Evolutionary conservation across 2,113 vertebrate genomes (phyloP), one percentile per base, ranked within the genome.

Genomic region (Tragelaphus strepsiceros): DNA sequence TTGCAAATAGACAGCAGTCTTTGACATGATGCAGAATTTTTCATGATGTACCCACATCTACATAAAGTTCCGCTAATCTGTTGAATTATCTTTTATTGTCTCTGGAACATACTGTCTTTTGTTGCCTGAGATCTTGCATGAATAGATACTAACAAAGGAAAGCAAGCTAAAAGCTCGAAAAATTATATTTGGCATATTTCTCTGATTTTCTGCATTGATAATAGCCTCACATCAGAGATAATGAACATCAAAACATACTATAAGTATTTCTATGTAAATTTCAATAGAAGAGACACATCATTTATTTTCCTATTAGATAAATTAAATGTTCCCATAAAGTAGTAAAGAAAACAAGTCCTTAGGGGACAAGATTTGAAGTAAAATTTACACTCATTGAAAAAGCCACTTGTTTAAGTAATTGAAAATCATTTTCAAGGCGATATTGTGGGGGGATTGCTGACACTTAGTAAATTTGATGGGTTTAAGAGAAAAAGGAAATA

Each of bases 1-100:
- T 97, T 91, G 80, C 97, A 98, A 88, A 84, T 22, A 94, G 21
- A 80, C 97, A 97, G 71, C 58, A 0, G 32, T 94, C 1, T 96
- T 88, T 97, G 19, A 32, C 43, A 91, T 71, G 67, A 71, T 54
- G 54, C 30, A 56, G 78, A 81, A 11, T 1, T 97, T 94, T 97
- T 51, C 2, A 49, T 59, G 58, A 95, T 90, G 21, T 92, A 14
- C 0, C 14, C 90, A 49, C 28, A n/a, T 24, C 35, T 95, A 59
- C 93, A 35, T 90, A 77, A 97, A 97, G 49, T 19, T 51, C 64
- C 98, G 59, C 35, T 91, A 74, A 26, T 95, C n/a, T 26, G 39
- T 67, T 96, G 56, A 74, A 92, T 97, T 91, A 24, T 95, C 16
- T 82, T 15, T 85, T 19, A 8, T 93, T 58, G 43, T 88, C 12